Conservation (phyloP, 2,797 vertebrate genomes). For the Enteromius afrohamiltoni region DNA sequence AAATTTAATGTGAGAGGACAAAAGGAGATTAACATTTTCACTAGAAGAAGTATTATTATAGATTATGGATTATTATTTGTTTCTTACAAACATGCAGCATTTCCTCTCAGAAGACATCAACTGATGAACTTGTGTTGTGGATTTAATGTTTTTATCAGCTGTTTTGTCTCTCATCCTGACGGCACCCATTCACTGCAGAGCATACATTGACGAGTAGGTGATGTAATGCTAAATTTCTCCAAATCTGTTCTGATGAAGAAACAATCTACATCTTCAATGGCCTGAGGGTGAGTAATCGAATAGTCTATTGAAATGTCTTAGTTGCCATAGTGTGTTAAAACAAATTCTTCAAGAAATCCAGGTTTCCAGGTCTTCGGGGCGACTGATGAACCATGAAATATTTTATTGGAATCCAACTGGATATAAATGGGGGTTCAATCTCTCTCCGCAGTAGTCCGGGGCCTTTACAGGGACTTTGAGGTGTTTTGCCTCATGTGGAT, state of each 20-base stretch:
- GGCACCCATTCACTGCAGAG: background rate
- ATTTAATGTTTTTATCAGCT: background rate
- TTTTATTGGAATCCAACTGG: conserved; percentile 73
- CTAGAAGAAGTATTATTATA: background rate
- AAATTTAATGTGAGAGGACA: background rate
- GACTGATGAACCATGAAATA: conserved; percentile 71
- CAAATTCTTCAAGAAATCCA: conserved; percentile 47
- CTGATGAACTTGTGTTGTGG: background rate
- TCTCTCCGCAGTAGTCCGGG: conserved; percentile 76
- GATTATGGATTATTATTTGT: background rate
- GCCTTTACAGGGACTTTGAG: conserved; percentile 81
- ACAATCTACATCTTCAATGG: background rate
- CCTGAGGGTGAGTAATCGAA: background rate
- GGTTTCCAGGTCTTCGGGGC: conserved; percentile 37
- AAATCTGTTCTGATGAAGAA: background rate
- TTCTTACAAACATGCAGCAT: background rate
- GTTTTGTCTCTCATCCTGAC: background rate
- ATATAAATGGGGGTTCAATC: conserved; percentile 82
- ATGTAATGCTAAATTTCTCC: background rate
- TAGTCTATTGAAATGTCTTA: conserved; percentile 58
- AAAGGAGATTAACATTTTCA: background rate
- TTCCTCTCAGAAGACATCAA: background rate
- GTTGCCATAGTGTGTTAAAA: conserved; percentile 41
- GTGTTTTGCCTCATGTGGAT: conserved; percentile 83
- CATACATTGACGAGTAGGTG: background rate